phyloP scores from a whole-genome alignment of 2,888 invertebrate species.

The Aethes cnicana region DNA sequence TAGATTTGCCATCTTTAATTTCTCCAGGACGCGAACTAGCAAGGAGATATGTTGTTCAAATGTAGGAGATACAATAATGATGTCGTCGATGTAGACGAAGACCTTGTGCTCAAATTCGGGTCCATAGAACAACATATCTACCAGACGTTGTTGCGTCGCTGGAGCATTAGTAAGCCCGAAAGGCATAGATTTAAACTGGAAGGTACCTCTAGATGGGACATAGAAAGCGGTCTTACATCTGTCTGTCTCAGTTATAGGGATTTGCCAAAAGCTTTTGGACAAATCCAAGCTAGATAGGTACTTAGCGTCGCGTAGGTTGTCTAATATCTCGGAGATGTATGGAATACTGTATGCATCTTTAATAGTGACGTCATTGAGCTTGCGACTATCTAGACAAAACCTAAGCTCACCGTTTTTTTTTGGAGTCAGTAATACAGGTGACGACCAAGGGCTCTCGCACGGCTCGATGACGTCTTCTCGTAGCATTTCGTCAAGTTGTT shows the following conservation, averaged over 20 bases:
- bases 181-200: not conserved
- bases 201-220: not conserved
- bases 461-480: slow-evolving; percentile 30
- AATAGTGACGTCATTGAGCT: not conserved
- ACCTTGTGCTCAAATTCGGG: not conserved
- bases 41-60: not conserved
- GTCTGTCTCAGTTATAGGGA: not conserved
- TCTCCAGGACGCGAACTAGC: not conserved
- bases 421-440: not conserved
- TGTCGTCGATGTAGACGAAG: not conserved
- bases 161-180: not conserved
- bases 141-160: not conserved
- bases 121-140: not conserved
- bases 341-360: too few relatives aligned
- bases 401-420: not conserved
- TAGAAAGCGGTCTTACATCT: slow-evolving; percentile 9
- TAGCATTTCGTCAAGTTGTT: slow-evolving; percentile 35
- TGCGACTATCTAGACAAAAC: not conserved
- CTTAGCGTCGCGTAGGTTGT: not conserved
- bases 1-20: not conserved
- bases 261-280: slow-evolving; percentile 1
- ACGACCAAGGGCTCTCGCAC: slow-evolving; percentile 33
- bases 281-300: not conserved
- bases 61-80: not conserved
- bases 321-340: not conserved